These are phyloP conservation scores for Apistogramma diplotaenia DNA, from an alignment of 2,113 vertebrate genomes.

Conservation along the genomic window DNA sequence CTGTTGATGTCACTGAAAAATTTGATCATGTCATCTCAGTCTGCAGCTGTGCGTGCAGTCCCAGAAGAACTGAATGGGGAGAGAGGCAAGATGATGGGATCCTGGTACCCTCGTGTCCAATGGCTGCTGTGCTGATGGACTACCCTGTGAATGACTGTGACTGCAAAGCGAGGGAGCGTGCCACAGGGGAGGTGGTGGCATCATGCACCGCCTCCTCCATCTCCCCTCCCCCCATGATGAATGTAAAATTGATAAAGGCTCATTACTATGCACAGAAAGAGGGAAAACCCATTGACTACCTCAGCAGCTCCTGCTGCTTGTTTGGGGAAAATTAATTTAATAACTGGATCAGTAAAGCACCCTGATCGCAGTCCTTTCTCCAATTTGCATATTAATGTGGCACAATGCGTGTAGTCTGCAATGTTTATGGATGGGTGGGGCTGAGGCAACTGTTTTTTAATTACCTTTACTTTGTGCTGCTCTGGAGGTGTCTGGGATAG, in stretches of 20 bases:
- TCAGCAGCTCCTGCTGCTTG: constrained; percentile 68
- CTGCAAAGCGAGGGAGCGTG: constrained; percentile 30
- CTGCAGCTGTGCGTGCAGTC: background rate
- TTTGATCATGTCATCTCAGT: constrained; percentile 18
- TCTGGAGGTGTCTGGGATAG: constrained; percentile 24
- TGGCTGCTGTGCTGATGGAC: constrained; percentile 51
- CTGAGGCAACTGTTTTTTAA: constrained; percentile 61
- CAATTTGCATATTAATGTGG: constrained; percentile 79
- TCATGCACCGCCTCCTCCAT: background rate
- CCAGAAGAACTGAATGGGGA: background rate
- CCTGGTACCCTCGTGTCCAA: constrained; percentile 12
- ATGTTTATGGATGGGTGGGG: constrained; percentile 61
- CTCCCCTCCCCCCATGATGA: constrained; percentile 52
- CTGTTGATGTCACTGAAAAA: constrained; percentile 60
- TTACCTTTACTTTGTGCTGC: constrained; percentile 62
- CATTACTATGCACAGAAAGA: constrained; percentile 73
- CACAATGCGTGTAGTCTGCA: constrained; percentile 42
- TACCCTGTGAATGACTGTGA: constrained; percentile 16
- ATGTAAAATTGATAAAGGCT: constrained; percentile 76
- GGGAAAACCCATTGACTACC: constrained; percentile 62
- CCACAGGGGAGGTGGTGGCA: constrained; percentile 14
- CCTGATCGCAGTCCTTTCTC: constrained; percentile 57
- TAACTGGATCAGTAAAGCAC: constrained; percentile 71
- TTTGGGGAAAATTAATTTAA: constrained; percentile 76
- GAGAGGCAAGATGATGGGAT: constrained; percentile 22